Conservation (phyloP, 2,113 vertebrate genomes). For the Girardinichthys multiradiatus region DNA sequence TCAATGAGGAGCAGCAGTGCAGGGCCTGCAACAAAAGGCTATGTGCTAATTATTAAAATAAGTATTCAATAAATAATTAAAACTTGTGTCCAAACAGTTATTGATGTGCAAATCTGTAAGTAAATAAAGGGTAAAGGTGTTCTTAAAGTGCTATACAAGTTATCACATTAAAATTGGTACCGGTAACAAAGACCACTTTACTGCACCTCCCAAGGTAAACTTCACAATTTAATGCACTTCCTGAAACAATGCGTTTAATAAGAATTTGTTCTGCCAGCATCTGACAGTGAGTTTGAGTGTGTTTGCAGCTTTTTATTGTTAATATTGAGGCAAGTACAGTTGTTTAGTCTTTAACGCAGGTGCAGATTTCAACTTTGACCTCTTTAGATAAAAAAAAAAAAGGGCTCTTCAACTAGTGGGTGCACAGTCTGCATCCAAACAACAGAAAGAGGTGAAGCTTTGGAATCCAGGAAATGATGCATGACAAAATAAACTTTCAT, state of each 20-base stretch:
- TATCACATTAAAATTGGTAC: too few relatives aligned
- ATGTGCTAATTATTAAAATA: too few relatives aligned
- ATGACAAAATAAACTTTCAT: slow-evolving; percentile 1
- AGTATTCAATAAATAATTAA: too few relatives aligned
- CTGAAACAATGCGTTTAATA: background rate
- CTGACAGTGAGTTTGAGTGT: slow-evolving; percentile 2
- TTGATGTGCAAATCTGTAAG: too few relatives aligned
- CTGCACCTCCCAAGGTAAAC: too few relatives aligned
- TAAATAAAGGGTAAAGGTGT: too few relatives aligned
- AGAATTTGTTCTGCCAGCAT: slow-evolving; percentile 5
- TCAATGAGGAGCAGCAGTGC: too few relatives aligned
- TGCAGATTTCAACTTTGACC: slow-evolving; percentile 79
- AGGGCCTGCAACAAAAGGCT: too few relatives aligned
- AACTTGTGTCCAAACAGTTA: too few relatives aligned
- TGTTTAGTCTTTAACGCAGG: slow-evolving; percentile 82
- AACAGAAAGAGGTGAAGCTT: slow-evolving; percentile 1
- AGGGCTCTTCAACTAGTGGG: slow-evolving; percentile 20
- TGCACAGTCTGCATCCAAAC: slow-evolving; percentile 10
- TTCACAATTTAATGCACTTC: background rate
- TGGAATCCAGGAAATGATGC: slow-evolving; percentile 28
- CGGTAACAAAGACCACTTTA: too few relatives aligned
- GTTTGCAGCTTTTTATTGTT: slow-evolving; percentile 42
- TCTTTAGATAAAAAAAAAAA: slow-evolving; percentile 49
- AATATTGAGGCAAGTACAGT: slow-evolving; percentile 56
- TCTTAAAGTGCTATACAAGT: too few relatives aligned